Evolutionary conservation across 1,140 invertebrate genomes (phyloP), one percentile per base, ranked within the genome.

Genomic region (Sitodiplosis mosellana): DNA sequence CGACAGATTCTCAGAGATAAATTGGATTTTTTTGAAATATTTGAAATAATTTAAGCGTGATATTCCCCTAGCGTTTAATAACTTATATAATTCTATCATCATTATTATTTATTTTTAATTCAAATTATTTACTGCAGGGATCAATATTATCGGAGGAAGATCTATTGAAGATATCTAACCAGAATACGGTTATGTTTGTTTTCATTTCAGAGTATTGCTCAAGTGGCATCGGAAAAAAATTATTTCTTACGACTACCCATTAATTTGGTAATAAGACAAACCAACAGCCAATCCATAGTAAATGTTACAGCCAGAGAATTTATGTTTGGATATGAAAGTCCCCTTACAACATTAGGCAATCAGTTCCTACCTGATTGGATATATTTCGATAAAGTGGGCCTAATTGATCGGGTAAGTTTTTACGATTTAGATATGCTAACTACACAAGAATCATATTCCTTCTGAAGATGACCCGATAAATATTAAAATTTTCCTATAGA

Each of bases 221-320:
- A 85, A 56, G 75, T 87, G 2, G 78, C 80, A 36, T 70, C 75
- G 10, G 66, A 75, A 44, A 62, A 76, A 17, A 71, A 72, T 4
- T 70, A 74, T 46, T 65, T 84, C 43, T 73, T 77, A 0, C 67
- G 74, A 33, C 66, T 80, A 53, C 78, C 72, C 0, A 58, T 87
- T 1, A 85, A 85, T 59, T 54, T 77, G 5, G 53, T 87, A 0
- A 78, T 87, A 14, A 59, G 65, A 2, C 69, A 80, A 44, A 81
- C 79, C 0, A 68, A 80, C 15, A 70, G 74, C 1, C 63, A 77
- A 46, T 80, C 83, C 0, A 61, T 87, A 14, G 74, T 81, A 0
- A 60, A 69, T 55, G 85, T 86, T 78, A 85, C 82, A 0, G 82
- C 83, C 0, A 74, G 65, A 47, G 83, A 87, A 59, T 87, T 87